A percentile compares a stretch with the other conserved stretches of the same genome.
These are phyloP conservation scores for Peromyscus attwateri DNA, from an alignment of 2,797 vertebrate genomes.

Conservation along the genomic window DNA sequence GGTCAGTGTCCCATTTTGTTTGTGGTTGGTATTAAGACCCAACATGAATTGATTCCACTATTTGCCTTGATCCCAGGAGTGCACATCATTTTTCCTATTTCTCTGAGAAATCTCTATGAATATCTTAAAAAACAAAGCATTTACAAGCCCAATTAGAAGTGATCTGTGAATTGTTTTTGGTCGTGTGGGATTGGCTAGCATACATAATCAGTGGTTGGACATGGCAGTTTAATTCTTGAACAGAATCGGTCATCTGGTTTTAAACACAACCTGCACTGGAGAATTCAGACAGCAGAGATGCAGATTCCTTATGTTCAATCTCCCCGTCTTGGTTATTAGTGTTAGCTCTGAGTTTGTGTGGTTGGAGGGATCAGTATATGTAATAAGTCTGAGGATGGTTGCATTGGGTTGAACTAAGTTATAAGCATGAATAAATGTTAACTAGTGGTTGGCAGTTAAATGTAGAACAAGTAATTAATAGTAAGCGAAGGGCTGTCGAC, in stretches of 20 bases:
- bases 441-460: slow-evolving; percentile 62
- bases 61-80: slow-evolving; percentile 50
- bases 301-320: slow-evolving; percentile 19
- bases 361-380: slow-evolving; percentile 19
- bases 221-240: slow-evolving; percentile 37
- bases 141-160: slow-evolving; percentile 67
- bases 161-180: slow-evolving; percentile 69
- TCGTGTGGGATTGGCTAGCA: slow-evolving; percentile 60
- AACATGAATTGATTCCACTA: not conserved
- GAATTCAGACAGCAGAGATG: slow-evolving; percentile 27
- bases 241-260: slow-evolving; percentile 57
- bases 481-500: slow-evolving; percentile 33
- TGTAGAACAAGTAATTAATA: slow-evolving; percentile 61
- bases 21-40: slow-evolving; percentile 55
- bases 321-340: slow-evolving; percentile 32
- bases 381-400: slow-evolving; percentile 31
- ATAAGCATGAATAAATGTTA: slow-evolving; percentile 31
- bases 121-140: slow-evolving; percentile 45
- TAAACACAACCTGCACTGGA: slow-evolving; percentile 57
- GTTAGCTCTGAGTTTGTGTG: slow-evolving; percentile 51
- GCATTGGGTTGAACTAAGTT: slow-evolving; percentile 22
- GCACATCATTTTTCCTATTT: slow-evolving; percentile 61
- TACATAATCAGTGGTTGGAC: slow-evolving; percentile 65
- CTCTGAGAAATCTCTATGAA: slow-evolving; percentile 58
- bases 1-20: slow-evolving; percentile 54